These are phyloP conservation scores for Corvus hawaiiensis DNA, from an alignment of 2,113 vertebrate species.

Conservation along the genomic window DNA sequence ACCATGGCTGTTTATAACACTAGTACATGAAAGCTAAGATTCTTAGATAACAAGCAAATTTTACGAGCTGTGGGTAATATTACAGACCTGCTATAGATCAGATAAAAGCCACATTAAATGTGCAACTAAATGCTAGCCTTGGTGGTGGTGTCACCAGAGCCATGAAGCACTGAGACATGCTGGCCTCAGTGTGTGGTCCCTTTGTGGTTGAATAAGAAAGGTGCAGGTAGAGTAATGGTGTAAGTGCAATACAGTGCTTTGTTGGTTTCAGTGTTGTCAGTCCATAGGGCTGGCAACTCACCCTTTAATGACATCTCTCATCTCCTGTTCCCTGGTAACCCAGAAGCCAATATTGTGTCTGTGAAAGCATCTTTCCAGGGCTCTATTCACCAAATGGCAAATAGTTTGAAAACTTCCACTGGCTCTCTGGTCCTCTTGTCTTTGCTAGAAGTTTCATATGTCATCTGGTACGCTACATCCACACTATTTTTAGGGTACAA, in stretches of 20 bases:
- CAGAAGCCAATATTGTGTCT: not conserved
- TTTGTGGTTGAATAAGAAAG: not conserved
- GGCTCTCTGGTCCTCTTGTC: not conserved
- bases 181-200: not conserved
- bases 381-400: not conserved
- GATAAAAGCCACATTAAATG: conserved; percentile 6
- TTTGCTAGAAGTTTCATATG: not conserved
- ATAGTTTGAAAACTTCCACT: not conserved
- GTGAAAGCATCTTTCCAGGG: not conserved
- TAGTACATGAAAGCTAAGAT: not conserved
- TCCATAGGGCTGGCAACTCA: not conserved
- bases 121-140: not conserved
- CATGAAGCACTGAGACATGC: not conserved
- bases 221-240: not conserved
- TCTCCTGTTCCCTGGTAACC: not conserved
- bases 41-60: conserved; percentile 2
- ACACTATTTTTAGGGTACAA: not conserved
- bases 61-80: not conserved
- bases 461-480: not conserved
- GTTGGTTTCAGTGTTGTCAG: not conserved
- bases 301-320: not conserved
- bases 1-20: not conserved
- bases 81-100: not conserved
- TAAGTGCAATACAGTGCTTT: not conserved
- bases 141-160: not conserved